These are phyloP conservation scores for Acanthochromis polyacanthus DNA, from an alignment of 2,113 vertebrate genomes.

Conservation along the genomic window DNA sequence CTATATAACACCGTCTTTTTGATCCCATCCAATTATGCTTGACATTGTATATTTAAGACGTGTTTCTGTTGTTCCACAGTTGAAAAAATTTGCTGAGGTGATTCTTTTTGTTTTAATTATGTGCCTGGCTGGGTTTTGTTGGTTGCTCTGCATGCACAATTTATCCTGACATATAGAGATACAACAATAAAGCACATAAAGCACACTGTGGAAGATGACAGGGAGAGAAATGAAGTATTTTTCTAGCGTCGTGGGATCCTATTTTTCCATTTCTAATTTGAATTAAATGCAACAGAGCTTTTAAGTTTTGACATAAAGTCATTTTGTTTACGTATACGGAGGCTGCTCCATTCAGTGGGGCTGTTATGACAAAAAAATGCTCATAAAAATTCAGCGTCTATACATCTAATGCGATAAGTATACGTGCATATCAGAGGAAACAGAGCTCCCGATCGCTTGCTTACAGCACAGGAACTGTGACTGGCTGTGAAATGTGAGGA, in stretches of 20 bases:
- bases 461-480: constrained; percentile 1
- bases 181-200: constrained; percentile 37
- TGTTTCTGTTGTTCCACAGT: constrained; percentile 44
- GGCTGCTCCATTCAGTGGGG: constrained; percentile 16
- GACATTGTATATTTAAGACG: constrained; percentile 48
- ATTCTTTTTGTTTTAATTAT: constrained; percentile 52
- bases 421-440: constrained; percentile 1
- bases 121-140: constrained; percentile 54
- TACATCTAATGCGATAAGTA: background rate
- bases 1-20: constrained; percentile 8
- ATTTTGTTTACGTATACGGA: constrained; percentile 34
- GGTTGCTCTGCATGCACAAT: constrained; percentile 64
- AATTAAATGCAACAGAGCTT: constrained; percentile 31
- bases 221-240: constrained; percentile 54
- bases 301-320: constrained; percentile 38
- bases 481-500: background rate
- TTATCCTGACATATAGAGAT: constrained; percentile 50
- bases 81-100: constrained; percentile 39
- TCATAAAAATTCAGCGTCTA: constrained; percentile 8
- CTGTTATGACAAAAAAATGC: constrained; percentile 2
- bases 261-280: constrained; percentile 41
- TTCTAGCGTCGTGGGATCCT: constrained; percentile 36
- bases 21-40: constrained; percentile 58
- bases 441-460: background rate
- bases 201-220: constrained; percentile 44